Percentiles rank a stretch among this genome's conserved stretches.
These are phyloP conservation scores for Dastarcus helophoroides DNA, from an alignment of 2,888 invertebrate genomes.

Conservation along the genomic window DNA sequence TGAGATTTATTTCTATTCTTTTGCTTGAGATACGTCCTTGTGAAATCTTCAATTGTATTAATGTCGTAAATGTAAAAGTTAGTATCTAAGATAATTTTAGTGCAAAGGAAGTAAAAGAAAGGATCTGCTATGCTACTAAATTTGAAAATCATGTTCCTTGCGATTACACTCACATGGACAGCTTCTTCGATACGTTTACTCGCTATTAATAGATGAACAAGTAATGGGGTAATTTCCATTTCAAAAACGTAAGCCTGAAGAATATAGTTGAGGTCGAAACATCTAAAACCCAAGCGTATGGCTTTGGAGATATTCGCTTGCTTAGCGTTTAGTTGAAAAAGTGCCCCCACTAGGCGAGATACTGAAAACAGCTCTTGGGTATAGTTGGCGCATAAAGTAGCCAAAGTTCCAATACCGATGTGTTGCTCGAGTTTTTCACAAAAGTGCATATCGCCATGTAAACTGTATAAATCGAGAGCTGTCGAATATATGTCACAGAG, in stretches of 20 bases:
- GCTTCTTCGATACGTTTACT: slow-evolving; percentile 42
- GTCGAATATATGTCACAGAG: slow-evolving; percentile 40
- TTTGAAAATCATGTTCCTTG: slow-evolving; percentile 24
- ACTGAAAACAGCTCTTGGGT: slow-evolving; percentile 39
- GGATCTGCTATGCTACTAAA: slow-evolving; percentile 28
- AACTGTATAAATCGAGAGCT: slow-evolving; percentile 39
- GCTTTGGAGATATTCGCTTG: slow-evolving; percentile 32
- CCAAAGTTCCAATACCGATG: slow-evolving; percentile 20
- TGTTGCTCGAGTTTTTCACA: slow-evolving; percentile 33
- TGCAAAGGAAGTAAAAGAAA: slow-evolving; percentile 47
- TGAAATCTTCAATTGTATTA: slow-evolving; percentile 37
- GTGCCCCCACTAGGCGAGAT: slow-evolving; percentile 37
- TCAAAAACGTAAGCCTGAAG: slow-evolving; percentile 37
- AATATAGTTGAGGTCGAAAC: slow-evolving; percentile 37
- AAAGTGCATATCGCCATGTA: slow-evolving; percentile 33
- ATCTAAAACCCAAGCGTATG: slow-evolving; percentile 37
- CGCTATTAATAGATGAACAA: slow-evolving; percentile 37
- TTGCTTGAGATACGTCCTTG: slow-evolving; percentile 25
- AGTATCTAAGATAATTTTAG: slow-evolving; percentile 47
- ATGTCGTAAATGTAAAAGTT: slow-evolving; percentile 43
- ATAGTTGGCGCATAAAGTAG: slow-evolving; percentile 28
- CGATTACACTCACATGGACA: slow-evolving; percentile 37
- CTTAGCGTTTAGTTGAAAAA: slow-evolving; percentile 37
- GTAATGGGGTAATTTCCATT: slow-evolving; percentile 38
- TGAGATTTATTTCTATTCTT: slow-evolving; percentile 4